phyloP scores from a whole-genome alignment of 1,140 invertebrate genomes.

The Drosophila virilis region DNA sequence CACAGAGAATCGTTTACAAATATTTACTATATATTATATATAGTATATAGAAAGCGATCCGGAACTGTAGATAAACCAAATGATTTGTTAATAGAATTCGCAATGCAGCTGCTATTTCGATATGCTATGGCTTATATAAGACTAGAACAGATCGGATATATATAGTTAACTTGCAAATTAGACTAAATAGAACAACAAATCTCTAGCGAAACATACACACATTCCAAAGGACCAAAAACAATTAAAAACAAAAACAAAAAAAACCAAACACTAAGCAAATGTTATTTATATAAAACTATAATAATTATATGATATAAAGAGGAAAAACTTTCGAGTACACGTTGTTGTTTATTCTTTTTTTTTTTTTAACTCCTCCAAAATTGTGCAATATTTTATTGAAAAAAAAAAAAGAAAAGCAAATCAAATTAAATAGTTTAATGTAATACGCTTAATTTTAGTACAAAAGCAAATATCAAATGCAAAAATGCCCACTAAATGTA shows the following conservation, averaged over 20 bases:
- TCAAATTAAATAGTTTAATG: constrained; percentile 20
- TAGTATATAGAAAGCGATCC: not conserved
- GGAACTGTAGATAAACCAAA: not conserved
- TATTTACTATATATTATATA: constrained; percentile 10
- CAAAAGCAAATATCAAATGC: constrained; percentile 58
- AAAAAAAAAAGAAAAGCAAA: not conserved
- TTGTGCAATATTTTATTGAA: not conserved
- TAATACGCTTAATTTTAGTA: constrained; percentile 80
- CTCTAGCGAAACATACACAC: constrained; percentile 60
- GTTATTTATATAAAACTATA: constrained; percentile 44
- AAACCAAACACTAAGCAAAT: constrained; percentile 29
- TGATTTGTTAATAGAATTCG: not conserved
- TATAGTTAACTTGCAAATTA: constrained; percentile 30
- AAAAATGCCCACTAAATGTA: constrained; percentile 68
- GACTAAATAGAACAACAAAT: constrained; percentile 48
- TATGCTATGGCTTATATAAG: constrained; percentile 31
- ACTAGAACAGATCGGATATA: not conserved
- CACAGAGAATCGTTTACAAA: constrained; percentile 4
- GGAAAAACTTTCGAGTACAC: constrained; percentile 18
- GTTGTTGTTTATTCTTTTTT: not conserved
- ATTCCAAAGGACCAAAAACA: constrained; percentile 77
- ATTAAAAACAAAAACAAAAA: not conserved
- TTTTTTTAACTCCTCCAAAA: not conserved
- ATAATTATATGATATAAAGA: constrained; percentile 11
- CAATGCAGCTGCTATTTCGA: constrained; percentile 5